Evolutionary conservation across 2,113 vertebrate genomes (phyloP).

Genomic region (Phocoena sinus): DNA sequence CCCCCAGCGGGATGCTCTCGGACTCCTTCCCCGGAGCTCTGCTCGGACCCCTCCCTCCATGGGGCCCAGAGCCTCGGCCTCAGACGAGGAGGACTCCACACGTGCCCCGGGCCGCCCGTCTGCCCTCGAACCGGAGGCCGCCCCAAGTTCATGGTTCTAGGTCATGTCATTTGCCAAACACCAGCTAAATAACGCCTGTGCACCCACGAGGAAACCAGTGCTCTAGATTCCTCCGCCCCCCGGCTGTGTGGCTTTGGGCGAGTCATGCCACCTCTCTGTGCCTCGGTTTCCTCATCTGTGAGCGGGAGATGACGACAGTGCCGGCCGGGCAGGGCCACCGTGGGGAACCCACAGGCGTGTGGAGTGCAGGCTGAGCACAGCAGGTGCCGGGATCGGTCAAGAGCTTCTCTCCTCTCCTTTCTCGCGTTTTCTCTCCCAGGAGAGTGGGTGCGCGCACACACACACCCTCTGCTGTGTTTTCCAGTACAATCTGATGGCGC

Average conservation of each 20-base stretch:
- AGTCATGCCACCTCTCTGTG: not conserved
- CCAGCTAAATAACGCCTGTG: not conserved
- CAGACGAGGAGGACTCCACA: not conserved
- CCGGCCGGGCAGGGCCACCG: not conserved
- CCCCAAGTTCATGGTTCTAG: not conserved
- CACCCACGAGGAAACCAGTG: no score
- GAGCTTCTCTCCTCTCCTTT: not conserved
- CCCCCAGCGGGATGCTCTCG: not conserved
- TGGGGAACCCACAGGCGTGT: not conserved
- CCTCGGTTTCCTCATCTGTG: not conserved
- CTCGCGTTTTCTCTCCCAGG: not conserved
- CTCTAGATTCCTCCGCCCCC: not conserved
- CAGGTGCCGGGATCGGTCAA: not conserved
- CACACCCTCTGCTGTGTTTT: not conserved
- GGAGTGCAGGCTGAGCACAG: fast-evolving
- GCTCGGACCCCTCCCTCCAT: fast-evolving
- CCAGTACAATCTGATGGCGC: not conserved
- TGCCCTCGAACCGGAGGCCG: not conserved
- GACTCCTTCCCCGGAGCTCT: not conserved
- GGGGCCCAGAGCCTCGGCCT: not conserved
- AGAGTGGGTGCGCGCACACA: fast-evolving
- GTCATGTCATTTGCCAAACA: not conserved
- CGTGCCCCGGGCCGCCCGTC: not conserved
- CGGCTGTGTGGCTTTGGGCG: not conserved
- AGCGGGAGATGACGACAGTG: no score